These are phyloP conservation scores for Chamaea fasciata DNA, from an alignment of 2,113 vertebrate genomes.

Conservation along the genomic window DNA sequence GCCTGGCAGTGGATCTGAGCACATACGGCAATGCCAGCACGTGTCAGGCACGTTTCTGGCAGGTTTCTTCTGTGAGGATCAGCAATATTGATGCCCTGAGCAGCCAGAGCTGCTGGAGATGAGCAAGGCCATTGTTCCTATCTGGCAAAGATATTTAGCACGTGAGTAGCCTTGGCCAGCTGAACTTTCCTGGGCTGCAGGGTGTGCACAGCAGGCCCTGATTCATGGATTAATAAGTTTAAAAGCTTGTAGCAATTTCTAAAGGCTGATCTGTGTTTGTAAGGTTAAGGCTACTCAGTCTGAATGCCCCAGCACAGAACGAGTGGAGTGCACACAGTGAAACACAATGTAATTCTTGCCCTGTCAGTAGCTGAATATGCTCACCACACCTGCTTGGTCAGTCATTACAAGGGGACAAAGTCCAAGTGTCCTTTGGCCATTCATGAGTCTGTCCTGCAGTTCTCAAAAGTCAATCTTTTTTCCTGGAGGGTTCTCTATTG, in stretches of 20 bases:
- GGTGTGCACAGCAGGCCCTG: not conserved
- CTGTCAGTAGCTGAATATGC: not conserved
- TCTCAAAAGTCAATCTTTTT: not conserved
- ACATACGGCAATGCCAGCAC: not conserved
- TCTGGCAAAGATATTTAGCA: not conserved
- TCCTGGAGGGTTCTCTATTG: not conserved
- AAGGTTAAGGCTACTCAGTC: not conserved
- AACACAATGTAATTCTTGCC: not conserved
- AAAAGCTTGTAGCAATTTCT: not conserved
- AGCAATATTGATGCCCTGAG: not conserved
- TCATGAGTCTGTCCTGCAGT: not conserved
- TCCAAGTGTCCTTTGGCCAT: not conserved
- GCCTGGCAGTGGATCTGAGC: not conserved
- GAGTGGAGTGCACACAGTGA: not conserved
- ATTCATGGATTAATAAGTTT: not conserved
- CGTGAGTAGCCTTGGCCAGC: rapidly evolving
- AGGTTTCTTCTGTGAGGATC: not conserved
- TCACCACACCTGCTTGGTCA: not conserved
- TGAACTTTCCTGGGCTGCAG: not conserved
- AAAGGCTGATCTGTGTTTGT: not conserved
- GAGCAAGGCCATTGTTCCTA: not conserved
- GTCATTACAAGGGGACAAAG: not conserved
- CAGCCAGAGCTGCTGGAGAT: not conserved
- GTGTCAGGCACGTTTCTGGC: not conserved
- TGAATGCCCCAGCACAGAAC: not conserved